phyloP scores from a whole-genome alignment of 2,888 invertebrate genomes.

The Temnothorax rugatulus region DNA sequence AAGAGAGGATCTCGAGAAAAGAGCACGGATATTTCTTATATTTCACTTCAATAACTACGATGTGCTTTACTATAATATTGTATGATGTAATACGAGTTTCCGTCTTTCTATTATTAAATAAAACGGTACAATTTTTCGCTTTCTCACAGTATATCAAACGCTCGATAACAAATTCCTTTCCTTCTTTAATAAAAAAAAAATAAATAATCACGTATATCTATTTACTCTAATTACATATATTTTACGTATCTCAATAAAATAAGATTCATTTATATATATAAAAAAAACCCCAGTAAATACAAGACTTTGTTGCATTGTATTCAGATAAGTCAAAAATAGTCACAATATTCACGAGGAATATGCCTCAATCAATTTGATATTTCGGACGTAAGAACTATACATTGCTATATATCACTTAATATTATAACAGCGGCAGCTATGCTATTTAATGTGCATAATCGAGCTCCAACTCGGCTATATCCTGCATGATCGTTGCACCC shows the following conservation, averaged over 20 bases:
- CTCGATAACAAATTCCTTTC: neutral
- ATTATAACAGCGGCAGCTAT: neutral
- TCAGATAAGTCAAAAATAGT: neutral
- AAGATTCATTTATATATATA: too few relatives aligned
- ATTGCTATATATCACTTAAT: neutral
- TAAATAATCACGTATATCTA: neutral
- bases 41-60: slow-evolving; percentile 40
- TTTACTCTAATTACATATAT: neutral
- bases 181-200: neutral
- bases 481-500: slow-evolving; percentile 24
- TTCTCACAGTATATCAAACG: neutral
- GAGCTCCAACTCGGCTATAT: slow-evolving; percentile 12
- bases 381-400: neutral
- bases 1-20: slow-evolving; percentile 43
- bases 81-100: slow-evolving; percentile 23
- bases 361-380: neutral
- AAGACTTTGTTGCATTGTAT: neutral
- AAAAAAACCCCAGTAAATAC: neutral
- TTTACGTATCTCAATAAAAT: too few relatives aligned
- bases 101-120: neutral
- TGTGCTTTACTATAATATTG: slow-evolving; percentile 17
- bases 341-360: neutral
- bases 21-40: slow-evolving; percentile 41
- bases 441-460: slow-evolving; percentile 36
- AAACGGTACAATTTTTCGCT: slow-evolving; percentile 10